Conservation (phyloP, 2,888 invertebrate species). For the Uloborus plumipes region DNA sequence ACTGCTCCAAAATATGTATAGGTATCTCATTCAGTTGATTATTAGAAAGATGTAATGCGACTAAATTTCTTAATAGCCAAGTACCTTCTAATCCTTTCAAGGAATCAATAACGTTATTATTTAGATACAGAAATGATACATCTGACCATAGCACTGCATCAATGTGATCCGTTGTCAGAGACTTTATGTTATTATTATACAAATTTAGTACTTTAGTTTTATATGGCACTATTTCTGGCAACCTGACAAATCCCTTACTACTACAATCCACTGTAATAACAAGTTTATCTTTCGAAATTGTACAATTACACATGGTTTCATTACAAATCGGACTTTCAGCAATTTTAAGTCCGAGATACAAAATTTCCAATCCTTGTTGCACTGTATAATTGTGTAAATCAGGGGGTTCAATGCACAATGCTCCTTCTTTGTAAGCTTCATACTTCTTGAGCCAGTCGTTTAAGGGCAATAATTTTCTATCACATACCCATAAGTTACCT, state of each 20-base stretch:
- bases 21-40: slow-evolving; percentile 66
- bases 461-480: slow-evolving; percentile 61
- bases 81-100: slow-evolving; percentile 64
- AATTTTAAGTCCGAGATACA: slow-evolving; percentile 45
- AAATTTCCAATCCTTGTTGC: slow-evolving; percentile 59
- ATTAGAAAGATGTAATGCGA: slow-evolving; percentile 61
- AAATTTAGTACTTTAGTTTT: slow-evolving; percentile 64
- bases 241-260: slow-evolving; percentile 38
- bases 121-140: slow-evolving; percentile 63
- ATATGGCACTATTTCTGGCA: slow-evolving; percentile 63
- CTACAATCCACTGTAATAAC: slow-evolving; percentile 65
- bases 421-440: slow-evolving; percentile 53
- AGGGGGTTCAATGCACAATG: slow-evolving; percentile 52
- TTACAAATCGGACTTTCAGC: slow-evolving; percentile 60
- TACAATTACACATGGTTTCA: slow-evolving; percentile 62
- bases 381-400: slow-evolving; percentile 57
- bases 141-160: slow-evolving; percentile 43
- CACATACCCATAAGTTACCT: slow-evolving; percentile 66
- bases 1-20: slow-evolving; percentile 65
- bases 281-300: slow-evolving; percentile 46
- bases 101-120: slow-evolving; percentile 65
- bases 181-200: slow-evolving; percentile 62
- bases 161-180: slow-evolving; percentile 45
- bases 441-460: slow-evolving; percentile 52
- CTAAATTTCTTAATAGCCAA: slow-evolving; percentile 61